Evolutionary conservation across 2,113 vertebrate species (phyloP).

Genomic region (Hippoglossus stenolepis): DNA sequence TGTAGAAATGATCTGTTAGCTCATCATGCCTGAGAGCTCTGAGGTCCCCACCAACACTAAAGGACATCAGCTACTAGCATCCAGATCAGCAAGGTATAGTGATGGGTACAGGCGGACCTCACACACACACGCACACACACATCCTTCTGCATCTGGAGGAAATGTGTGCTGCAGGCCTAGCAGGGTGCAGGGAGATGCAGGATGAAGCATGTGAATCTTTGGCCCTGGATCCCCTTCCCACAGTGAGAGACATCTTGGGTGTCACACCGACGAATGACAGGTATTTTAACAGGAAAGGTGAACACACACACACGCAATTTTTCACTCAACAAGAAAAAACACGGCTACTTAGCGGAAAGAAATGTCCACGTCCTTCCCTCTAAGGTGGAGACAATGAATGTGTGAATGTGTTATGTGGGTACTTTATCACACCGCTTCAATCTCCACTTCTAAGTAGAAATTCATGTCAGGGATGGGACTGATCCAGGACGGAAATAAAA

Average conservation of each 20-base stretch:
- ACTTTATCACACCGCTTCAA: constrained; percentile 29
- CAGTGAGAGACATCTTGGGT: constrained; percentile 47
- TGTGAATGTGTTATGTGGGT: not conserved
- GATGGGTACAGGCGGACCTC: constrained; percentile 48
- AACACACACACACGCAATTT: constrained; percentile 31
- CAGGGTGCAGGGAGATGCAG: constrained; percentile 59
- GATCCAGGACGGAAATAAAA: constrained; percentile 8
- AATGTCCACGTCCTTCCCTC: constrained; percentile 22
- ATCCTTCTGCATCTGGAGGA: constrained; percentile 76
- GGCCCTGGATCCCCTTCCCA: constrained; percentile 45
- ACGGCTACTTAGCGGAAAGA: constrained; percentile 22
- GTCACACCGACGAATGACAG: constrained; percentile 53
- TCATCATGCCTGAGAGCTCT: not conserved
- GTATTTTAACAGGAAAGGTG: constrained; percentile 49
- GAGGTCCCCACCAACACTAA: too few species aligned
- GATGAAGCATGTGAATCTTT: constrained; percentile 55
- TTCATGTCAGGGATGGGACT: not conserved
- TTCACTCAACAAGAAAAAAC: constrained; percentile 24
- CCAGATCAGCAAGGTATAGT: not conserved
- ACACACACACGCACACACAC: constrained; percentile 45
- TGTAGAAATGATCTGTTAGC: not conserved
- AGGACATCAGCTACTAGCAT: constrained; percentile 4
- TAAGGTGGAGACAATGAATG: not conserved
- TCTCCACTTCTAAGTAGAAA: constrained; percentile 16
- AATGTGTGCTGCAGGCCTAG: constrained; percentile 67